Percentiles rank a stretch among this genome's conserved stretches.
phyloP scores from a whole-genome alignment of 2,888 invertebrate genomes.

The Glomeris marginata region DNA sequence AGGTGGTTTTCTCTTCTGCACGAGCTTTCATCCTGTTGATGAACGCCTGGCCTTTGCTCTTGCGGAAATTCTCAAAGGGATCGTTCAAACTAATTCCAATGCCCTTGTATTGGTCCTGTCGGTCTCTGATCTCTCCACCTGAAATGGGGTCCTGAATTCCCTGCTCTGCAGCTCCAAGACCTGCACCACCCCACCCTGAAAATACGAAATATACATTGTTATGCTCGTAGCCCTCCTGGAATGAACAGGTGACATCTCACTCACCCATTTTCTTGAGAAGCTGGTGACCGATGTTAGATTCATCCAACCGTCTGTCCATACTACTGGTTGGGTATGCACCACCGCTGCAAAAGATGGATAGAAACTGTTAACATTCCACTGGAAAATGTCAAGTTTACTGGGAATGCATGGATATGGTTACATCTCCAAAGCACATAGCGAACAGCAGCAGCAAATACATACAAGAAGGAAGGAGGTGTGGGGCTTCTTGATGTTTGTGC shows the following conservation, averaged over 20 bases:
- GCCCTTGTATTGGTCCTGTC: constrained; percentile 86
- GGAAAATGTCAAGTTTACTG: no score
- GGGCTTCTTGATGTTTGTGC: constrained; percentile 31
- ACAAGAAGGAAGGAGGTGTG: constrained; percentile 63
- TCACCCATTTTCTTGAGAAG: constrained; percentile 85
- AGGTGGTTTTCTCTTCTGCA: constrained; percentile 39
- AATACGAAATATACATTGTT: neutral
- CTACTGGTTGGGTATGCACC: constrained; percentile 6
- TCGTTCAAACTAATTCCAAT: constrained; percentile 84
- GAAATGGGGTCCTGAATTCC: constrained; percentile 91
- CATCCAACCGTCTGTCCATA: constrained; percentile 37
- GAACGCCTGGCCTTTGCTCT: constrained; percentile 88
- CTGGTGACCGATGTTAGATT: constrained; percentile 92
- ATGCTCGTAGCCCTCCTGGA: no score
- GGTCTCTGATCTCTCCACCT: constrained; percentile 75
- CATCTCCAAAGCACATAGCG: neutral
- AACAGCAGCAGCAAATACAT: constrained; percentile 26
- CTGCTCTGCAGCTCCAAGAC: constrained; percentile 85
- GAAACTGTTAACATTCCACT: no score
- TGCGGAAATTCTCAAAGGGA: constrained; percentile 93
- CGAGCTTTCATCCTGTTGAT: constrained; percentile 85
- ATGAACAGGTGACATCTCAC: no score
- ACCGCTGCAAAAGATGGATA: constrained; percentile 6
- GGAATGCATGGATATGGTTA: neutral
- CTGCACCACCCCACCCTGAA: constrained; percentile 79